Evolutionary conservation across 2,113 vertebrate species (phyloP).

Genomic region (Chionomys nivalis): DNA sequence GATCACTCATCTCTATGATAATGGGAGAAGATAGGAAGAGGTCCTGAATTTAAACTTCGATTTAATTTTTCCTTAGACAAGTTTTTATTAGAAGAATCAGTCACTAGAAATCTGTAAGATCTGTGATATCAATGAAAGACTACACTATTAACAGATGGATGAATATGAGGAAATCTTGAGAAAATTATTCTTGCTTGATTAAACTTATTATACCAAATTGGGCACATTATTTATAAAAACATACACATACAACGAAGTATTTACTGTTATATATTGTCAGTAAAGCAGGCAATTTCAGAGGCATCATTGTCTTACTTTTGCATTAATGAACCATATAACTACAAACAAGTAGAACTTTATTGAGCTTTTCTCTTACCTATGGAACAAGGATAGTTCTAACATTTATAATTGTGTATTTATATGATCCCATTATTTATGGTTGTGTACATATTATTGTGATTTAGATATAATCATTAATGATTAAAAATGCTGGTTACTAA

Average conservation of each 20-base stretch:
- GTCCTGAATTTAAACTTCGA: background rate
- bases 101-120: background rate
- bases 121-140: background rate
- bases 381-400: background rate
- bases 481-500: background rate
- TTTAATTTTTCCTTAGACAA: background rate
- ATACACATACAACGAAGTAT: background rate
- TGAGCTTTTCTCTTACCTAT: background rate
- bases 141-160: background rate
- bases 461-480: background rate
- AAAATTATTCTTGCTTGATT: background rate
- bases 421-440: background rate
- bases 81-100: background rate
- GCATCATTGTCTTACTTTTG: background rate
- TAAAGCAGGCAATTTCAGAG: background rate
- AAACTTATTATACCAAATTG: background rate
- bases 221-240: background rate
- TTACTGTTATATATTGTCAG: background rate
- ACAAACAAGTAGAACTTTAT: background rate
- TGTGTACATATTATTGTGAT: background rate
- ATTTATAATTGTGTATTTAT: background rate
- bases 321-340: background rate
- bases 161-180: background rate
- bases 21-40: background rate
- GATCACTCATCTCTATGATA: background rate